Base-by-base conservation (phyloP, 1,140 invertebrate species). In the Himalopsyche phryganea region DNA sequence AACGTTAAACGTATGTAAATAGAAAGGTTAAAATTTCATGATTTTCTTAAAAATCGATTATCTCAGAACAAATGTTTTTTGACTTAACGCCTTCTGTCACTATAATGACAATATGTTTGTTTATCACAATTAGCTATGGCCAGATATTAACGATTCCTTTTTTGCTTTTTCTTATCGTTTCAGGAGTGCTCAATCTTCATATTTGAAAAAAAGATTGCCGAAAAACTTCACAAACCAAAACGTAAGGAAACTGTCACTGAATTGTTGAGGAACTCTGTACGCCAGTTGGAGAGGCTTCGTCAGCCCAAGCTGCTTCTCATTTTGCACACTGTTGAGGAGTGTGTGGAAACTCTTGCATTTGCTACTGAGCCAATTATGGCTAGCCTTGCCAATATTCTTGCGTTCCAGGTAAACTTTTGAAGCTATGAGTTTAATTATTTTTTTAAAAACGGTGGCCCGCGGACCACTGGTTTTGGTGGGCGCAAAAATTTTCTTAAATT, bases 171-270 rank as follows among this genome's bases (percentile, higher is more conserved):
- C n/a, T n/a, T n/a, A n/a, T n/a, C n/a, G n/a, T n/a, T 81, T 4
- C 81, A 98, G 95, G 94, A 96, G 76, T 93, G 90, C 45, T 96
- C 94, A 0, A 87, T 98, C 56, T 97, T 98, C 77, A 80, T 97
- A 23, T 98, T 97, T 71, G 95, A 98, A 71, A 98, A 98, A 71
- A 85, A 90, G 58, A 85, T 87, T 13, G 93, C 92, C 0, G 94
- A 98, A 68, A 97, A 97, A 72, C 77, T 98, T 40, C 91, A 95
- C 77, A 97, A 96, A 68, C 93, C 93, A 2, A 92, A 94, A 66
- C 81, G 92, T 38, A 92, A 94, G 69, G 94, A 98, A 68, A 90
- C 85, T 4, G 90, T 98, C 36, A 88, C 93, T 0, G 94, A 98
- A 70, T 85, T 94, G 38, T 76, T 98, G n/a, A 80, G 91, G 23